phyloP scores from a whole-genome alignment of 2,113 vertebrate genomes.

The Ranitomeya imitator region DNA sequence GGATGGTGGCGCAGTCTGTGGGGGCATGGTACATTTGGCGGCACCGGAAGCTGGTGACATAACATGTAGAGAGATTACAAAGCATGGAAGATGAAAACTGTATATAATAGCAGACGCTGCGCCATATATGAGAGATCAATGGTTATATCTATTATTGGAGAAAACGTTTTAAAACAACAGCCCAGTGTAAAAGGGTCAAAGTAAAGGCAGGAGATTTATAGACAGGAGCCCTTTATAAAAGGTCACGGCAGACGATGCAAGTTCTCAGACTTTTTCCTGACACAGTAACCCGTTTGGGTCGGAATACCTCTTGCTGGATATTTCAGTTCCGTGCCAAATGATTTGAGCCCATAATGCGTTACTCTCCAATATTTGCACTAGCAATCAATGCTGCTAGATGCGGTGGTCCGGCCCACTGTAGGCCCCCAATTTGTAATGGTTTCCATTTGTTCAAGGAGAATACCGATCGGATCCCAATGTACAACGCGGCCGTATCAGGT shows the following conservation, averaged over 20 bases:
- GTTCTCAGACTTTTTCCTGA: neutral
- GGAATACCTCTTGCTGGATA: neutral
- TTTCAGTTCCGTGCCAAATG: neutral
- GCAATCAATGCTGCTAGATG: too few relatives aligned
- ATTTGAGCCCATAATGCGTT: neutral
- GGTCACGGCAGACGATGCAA: neutral
- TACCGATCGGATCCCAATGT: too few relatives aligned
- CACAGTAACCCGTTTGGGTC: slow-evolving; percentile 16
- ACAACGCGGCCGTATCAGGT: too few relatives aligned
- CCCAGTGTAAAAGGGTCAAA: neutral
- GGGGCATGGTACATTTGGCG: slow-evolving; percentile 99
- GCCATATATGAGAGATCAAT: neutral
- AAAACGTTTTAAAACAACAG: neutral
- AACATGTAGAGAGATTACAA: neutral
- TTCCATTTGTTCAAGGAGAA: too few relatives aligned
- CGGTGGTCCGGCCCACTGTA: too few relatives aligned
- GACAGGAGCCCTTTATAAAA: slow-evolving; percentile 16
- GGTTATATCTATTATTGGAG: neutral
- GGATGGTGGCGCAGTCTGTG: slow-evolving; percentile 97
- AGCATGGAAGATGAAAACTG: slow-evolving; percentile 44
- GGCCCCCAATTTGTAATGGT: too few relatives aligned
- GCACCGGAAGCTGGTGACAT: slow-evolving; percentile 88
- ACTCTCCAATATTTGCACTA: too few relatives aligned
- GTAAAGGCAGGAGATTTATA: slow-evolving; percentile 30
- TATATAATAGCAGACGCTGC: neutral